Evolutionary conservation across 1,140 invertebrate species (phyloP).

Genomic region (Ylistrum balloti): DNA sequence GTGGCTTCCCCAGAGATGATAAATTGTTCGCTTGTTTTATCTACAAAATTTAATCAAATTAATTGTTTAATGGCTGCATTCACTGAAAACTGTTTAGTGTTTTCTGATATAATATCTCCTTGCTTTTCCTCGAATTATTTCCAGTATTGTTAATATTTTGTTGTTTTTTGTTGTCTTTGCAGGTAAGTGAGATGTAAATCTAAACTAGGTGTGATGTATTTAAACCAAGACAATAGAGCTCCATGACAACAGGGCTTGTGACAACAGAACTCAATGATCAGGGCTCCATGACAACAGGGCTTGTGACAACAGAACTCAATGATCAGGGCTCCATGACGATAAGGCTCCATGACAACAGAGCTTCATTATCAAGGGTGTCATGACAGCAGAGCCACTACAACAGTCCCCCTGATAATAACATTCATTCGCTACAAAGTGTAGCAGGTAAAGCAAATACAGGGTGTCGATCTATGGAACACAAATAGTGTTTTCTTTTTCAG

Average conservation of each 20-base stretch:
- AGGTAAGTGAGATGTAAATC: neutral
- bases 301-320: neutral
- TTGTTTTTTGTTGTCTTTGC: neutral
- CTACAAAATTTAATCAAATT: neutral
- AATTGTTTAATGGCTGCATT: neutral
- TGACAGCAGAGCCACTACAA: too few relatives aligned
- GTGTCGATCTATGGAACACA: too few relatives aligned
- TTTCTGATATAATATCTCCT: too few relatives aligned
- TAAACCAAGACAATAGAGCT: neutral
- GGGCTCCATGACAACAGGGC: neutral
- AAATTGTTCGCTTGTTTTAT: slow-evolving; percentile 6
- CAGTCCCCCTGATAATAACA: too few relatives aligned
- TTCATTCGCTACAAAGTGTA: too few relatives aligned
- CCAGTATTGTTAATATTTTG: neutral
- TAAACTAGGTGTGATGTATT: neutral
- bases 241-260: neutral
- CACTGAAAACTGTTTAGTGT: too few relatives aligned
- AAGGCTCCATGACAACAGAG: neutral
- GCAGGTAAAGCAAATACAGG: too few relatives aligned
- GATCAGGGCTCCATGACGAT: neutral
- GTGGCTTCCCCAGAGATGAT: neutral
- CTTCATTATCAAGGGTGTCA: too few relatives aligned
- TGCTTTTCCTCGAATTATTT: too few relatives aligned
- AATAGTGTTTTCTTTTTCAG: too few relatives aligned
- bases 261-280: neutral